Evolutionary conservation across 2,888 invertebrate genomes (phyloP).

Genomic region (Nymphalis c-album): DNA sequence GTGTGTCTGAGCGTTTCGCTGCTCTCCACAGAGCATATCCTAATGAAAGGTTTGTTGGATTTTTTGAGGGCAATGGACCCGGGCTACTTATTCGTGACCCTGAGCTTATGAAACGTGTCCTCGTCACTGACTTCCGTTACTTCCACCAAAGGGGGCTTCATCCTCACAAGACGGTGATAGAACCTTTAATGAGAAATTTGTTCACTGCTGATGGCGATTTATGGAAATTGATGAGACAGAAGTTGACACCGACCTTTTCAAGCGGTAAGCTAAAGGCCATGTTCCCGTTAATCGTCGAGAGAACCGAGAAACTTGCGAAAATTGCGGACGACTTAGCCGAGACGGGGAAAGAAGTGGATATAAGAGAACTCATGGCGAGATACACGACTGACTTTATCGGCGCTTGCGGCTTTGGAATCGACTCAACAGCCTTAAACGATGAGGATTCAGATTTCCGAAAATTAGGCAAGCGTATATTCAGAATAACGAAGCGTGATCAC

Average conservation of each 20-base stretch:
- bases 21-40: conserved; percentile 43
- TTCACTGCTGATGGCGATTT: conserved; percentile 50
- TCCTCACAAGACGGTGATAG: conserved; percentile 40
- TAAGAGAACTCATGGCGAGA: conserved; percentile 50
- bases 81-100: conserved; percentile 48
- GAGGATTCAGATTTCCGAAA: conserved; percentile 47
- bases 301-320: conserved; percentile 43
- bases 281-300: conserved; percentile 50
- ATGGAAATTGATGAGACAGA: conserved; percentile 52
- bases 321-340: conserved; percentile 42
- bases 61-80: conserved; percentile 44
- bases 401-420: conserved; percentile 51
- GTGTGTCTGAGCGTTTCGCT: conserved; percentile 38
- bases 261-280: conserved; percentile 50
- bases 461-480: conserved; percentile 39
- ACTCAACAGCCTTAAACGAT: conserved; percentile 47
- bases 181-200: conserved; percentile 48
- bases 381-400: conserved; percentile 54
- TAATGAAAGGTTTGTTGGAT: conserved; percentile 50
- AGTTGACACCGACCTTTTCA: conserved; percentile 52
- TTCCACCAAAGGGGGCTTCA: conserved; percentile 47
- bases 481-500: conserved; percentile 39
- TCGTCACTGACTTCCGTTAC: conserved; percentile 46
- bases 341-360: conserved; percentile 42
- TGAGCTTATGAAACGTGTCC: conserved; percentile 46